Evolutionary conservation across 2,797 vertebrate genomes (phyloP).

Genomic region (Danionella dracula): DNA sequence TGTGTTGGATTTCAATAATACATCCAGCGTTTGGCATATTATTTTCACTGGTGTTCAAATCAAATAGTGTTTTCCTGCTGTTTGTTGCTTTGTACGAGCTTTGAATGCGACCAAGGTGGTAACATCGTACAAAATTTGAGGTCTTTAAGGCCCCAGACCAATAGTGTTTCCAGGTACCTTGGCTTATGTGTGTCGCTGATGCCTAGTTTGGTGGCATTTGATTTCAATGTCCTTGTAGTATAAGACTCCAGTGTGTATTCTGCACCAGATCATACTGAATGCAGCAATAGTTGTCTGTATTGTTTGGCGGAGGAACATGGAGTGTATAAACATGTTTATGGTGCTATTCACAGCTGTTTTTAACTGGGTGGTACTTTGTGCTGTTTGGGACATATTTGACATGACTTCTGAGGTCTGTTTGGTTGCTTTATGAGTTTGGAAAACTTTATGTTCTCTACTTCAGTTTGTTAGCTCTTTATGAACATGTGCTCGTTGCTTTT

Average conservation of each 20-base stretch:
- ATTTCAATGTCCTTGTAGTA: constrained; percentile 10
- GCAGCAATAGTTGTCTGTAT: neutral
- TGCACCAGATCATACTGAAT: neutral
- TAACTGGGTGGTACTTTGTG: neutral
- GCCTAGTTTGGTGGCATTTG: constrained; percentile 4
- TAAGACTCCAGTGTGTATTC: neutral
- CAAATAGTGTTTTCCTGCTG: neutral
- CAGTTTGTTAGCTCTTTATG: no score
- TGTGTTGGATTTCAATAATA: neutral
- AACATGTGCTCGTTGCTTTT: no score
- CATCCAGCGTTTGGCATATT: neutral
- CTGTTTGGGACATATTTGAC: neutral
- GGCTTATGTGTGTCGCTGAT: constrained; percentile 17
- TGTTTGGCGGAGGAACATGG: constrained; percentile 1
- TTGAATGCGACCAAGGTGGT: constrained; percentile 14
- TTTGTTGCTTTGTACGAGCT: constrained; percentile 8
- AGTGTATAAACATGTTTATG: constrained; percentile 19
- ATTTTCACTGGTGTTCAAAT: neutral
- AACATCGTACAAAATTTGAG: constrained; percentile 11
- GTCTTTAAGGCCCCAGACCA: neutral
- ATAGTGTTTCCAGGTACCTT: constrained; percentile 2
- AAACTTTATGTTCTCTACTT: neutral
- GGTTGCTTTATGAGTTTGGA: constrained; percentile 17
- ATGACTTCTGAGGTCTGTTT: neutral
- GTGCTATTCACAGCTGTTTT: neutral